phyloP scores from a whole-genome alignment of 2,113 vertebrate genomes.

The Xiphophorus maculatus region DNA sequence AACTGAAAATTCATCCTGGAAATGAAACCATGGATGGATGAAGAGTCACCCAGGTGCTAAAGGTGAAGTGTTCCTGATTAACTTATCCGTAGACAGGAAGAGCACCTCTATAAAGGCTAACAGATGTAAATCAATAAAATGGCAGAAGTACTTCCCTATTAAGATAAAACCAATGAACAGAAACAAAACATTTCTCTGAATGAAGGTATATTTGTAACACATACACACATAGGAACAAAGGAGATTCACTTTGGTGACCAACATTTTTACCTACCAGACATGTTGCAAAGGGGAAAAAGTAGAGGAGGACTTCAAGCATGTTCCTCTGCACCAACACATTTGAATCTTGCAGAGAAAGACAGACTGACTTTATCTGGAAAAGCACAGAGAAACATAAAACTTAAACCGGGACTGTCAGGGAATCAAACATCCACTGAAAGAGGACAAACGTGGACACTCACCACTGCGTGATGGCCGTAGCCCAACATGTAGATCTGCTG shows the following conservation, averaged over 20 bases:
- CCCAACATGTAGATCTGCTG: conserved; percentile 91
- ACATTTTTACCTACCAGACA: conserved; percentile 84
- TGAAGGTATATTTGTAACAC: neutral
- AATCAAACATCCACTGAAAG: neutral
- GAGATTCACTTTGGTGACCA: neutral
- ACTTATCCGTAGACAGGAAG: too few species aligned
- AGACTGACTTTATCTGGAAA: conserved; percentile 86
- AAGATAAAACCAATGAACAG: neutral
- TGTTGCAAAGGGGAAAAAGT: conserved; percentile 91
- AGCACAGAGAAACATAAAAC: neutral
- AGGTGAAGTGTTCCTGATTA: too few species aligned
- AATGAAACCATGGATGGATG: too few species aligned
- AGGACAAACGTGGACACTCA: conserved; percentile 70
- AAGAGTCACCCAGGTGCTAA: too few species aligned
- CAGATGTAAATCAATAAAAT: neutral
- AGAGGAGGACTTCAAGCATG: conserved; percentile 91
- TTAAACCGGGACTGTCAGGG: too few species aligned
- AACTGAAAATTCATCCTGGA: too few species aligned
- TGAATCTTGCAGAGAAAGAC: conserved; percentile 89
- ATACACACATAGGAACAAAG: neutral
- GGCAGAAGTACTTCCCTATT: neutral
- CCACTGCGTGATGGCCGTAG: conserved; percentile 84
- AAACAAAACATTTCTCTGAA: neutral
- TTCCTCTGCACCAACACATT: conserved; percentile 96
- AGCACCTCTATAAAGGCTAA: too few species aligned